These are phyloP conservation scores for Nerophis lumbriciformis DNA, from an alignment of 2,113 vertebrate species.

Conservation along the genomic window DNA sequence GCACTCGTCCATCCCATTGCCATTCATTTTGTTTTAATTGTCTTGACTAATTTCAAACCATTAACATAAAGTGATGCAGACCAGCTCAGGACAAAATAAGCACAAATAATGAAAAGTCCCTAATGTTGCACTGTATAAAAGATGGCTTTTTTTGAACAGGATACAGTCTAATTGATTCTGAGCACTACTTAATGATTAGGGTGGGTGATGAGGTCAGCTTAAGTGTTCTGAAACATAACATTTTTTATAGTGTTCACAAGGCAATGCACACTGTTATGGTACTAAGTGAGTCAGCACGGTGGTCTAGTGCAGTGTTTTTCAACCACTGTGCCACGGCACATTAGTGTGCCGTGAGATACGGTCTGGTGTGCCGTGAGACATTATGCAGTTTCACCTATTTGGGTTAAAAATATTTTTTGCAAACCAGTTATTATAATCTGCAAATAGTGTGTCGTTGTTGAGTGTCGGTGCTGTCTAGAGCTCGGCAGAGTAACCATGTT, in stretches of 20 bases:
- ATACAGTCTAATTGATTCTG: slow-evolving; percentile 61
- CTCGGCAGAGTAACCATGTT: too few relatives aligned
- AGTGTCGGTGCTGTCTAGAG: too few relatives aligned
- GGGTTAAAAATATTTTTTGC: too few relatives aligned
- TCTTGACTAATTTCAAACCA: slow-evolving; percentile 53
- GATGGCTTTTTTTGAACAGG: slow-evolving; percentile 50
- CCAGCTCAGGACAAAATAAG: slow-evolving; percentile 51
- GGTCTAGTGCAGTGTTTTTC: too few relatives aligned
- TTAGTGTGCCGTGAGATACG: too few relatives aligned
- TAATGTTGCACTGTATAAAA: slow-evolving; percentile 49
- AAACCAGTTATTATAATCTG: too few relatives aligned
- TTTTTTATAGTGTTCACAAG: slow-evolving; percentile 8
- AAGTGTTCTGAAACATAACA: slow-evolving; percentile 37
- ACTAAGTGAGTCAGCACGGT: too few relatives aligned
- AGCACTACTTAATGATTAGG: slow-evolving; percentile 34
- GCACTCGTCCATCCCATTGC: slow-evolving; percentile 43
- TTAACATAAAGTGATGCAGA: slow-evolving; percentile 56
- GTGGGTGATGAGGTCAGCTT: slow-evolving; percentile 36
- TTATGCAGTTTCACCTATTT: too few relatives aligned
- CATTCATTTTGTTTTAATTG: slow-evolving; percentile 59
- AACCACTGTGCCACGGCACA: too few relatives aligned
- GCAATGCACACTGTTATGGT: slow-evolving; percentile 9
- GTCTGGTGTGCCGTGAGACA: too few relatives aligned
- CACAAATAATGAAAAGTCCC: slow-evolving; percentile 47
- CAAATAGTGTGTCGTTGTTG: too few relatives aligned